These are phyloP conservation scores for Drosophila siamana DNA, from an alignment of 2,888 invertebrate genomes.

Conservation along the genomic window DNA sequence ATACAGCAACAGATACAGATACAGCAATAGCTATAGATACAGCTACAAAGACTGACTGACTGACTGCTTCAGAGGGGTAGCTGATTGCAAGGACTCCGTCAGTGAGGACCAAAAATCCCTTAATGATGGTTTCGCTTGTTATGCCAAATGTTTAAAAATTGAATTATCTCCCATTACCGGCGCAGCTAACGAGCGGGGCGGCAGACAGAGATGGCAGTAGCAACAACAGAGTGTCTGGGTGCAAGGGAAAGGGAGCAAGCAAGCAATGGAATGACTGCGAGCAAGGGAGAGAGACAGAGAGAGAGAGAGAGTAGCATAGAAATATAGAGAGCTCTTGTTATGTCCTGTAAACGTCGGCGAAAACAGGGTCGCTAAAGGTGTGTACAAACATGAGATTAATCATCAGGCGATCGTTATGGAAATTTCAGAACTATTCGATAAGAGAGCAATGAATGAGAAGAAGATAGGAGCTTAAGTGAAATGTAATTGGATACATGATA, in stretches of 20 bases:
- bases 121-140: constrained; percentile 85
- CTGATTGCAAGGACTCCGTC: constrained; percentile 60
- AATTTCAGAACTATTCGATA: not conserved
- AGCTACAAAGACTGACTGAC: constrained; percentile 6
- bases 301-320: constrained; percentile 30
- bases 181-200: constrained; percentile 78
- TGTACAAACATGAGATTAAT: not conserved
- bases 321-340: constrained; percentile 35
- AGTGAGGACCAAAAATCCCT: constrained; percentile 82
- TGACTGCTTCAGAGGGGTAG: constrained; percentile 26
- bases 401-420: not conserved
- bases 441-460: not conserved
- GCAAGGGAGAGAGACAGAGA: constrained; percentile 8
- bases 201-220: constrained; percentile 36
- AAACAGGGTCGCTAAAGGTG: not conserved
- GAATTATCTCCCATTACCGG: constrained; percentile 85
- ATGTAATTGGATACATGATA: not conserved
- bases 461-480: not conserved
- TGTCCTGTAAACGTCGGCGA: constrained; percentile 18
- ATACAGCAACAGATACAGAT: constrained; percentile 23
- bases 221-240: constrained; percentile 1
- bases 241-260: constrained; percentile 13
- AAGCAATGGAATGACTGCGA: constrained; percentile 2
- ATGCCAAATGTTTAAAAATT: constrained; percentile 86
- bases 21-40: constrained; percentile 10